phyloP scores from a whole-genome alignment of 2,797 vertebrate species.

The Myoxocephalus aenaeus region DNA sequence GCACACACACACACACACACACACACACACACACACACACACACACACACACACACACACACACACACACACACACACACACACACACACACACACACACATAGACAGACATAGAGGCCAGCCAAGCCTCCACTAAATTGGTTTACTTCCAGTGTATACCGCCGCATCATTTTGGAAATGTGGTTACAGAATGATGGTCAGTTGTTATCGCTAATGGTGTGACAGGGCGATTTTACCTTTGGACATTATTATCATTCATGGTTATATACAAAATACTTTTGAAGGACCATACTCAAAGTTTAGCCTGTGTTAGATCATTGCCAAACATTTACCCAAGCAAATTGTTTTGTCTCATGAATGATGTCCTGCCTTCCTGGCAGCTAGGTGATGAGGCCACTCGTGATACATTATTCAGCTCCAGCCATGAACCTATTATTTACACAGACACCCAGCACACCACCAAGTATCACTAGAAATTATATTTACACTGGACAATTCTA shows the following conservation, averaged over 20 bases:
- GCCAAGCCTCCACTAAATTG: conserved; percentile 14
- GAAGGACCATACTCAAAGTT: background rate
- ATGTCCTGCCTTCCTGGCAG: background rate
- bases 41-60: background rate
- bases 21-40: background rate
- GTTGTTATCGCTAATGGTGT: background rate
- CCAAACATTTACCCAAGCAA: background rate
- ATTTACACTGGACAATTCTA: background rate
- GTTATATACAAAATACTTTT: background rate
- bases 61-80: background rate
- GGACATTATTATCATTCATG: background rate
- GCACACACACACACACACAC: background rate
- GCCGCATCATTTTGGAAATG: conserved; percentile 15
- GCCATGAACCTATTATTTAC: conserved; percentile 9
- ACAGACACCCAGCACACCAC: background rate
- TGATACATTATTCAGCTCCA: background rate
- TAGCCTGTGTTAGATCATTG: background rate
- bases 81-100: background rate
- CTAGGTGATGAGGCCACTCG: background rate
- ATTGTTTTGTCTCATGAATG: background rate
- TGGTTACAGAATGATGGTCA: conserved; percentile 22
- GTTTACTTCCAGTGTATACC: conserved; percentile 14
- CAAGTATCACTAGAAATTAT: background rate
- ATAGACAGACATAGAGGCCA: background rate
- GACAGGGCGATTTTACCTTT: background rate